Evolutionary conservation across 1,140 invertebrate species (phyloP).

Genomic region (Ganaspis sp.): DNA sequence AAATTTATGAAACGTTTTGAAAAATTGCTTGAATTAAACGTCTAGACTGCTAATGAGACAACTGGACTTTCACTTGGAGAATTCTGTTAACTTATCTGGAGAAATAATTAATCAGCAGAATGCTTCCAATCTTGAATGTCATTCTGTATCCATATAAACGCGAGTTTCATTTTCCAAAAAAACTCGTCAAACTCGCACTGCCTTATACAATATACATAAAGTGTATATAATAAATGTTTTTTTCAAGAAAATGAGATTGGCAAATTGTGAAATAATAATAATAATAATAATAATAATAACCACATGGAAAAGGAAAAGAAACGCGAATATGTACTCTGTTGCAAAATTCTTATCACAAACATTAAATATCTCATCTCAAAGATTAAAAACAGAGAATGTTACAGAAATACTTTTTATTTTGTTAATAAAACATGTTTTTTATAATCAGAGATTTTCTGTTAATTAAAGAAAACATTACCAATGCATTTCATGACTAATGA

Average conservation of each 20-base stretch:
- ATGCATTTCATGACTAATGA: slow-evolving; percentile 17
- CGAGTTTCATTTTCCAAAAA: slow-evolving; percentile 17
- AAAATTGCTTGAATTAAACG: not conserved
- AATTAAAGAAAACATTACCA: not conserved
- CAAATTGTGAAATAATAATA: slow-evolving; percentile 11
- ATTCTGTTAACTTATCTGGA: slow-evolving; percentile 3
- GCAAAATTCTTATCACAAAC: slow-evolving; percentile 1
- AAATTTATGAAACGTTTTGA: not conserved
- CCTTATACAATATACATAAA: not conserved
- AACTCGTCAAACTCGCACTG: not conserved
- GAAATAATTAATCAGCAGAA: slow-evolving; percentile 15
- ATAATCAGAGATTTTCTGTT: not conserved
- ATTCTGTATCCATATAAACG: slow-evolving; percentile 20
- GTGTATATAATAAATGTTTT: not conserved
- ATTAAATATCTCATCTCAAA: not conserved
- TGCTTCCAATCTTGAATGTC: not conserved
- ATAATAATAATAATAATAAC: no score
- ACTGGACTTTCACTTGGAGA: slow-evolving; percentile 17
- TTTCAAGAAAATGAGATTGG: not conserved
- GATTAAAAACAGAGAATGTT: not conserved
- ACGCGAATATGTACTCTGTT: not conserved
- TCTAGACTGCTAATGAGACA: slow-evolving; percentile 27
- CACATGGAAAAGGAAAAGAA: not conserved
- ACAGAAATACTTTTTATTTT: not conserved
- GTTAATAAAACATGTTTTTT: not conserved